These are phyloP conservation scores for Gallinago solitaria DNA, from an alignment of 2,797 vertebrate genomes.

Conservation along the genomic window DNA sequence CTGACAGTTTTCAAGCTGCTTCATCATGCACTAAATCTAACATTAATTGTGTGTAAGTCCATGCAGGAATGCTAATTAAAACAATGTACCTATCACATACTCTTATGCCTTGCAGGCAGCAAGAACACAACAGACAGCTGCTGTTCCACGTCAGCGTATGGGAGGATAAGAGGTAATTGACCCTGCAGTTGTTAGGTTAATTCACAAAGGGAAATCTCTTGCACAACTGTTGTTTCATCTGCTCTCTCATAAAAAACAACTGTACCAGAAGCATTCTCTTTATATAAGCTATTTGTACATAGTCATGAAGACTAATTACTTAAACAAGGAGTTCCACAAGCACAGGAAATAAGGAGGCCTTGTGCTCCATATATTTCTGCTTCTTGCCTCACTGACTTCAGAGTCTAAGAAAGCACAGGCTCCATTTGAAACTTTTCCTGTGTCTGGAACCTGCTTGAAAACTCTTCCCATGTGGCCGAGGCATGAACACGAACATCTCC, in stretches of 20 bases:
- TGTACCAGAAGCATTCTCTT: not conserved
- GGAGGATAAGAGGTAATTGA: conserved; percentile 51
- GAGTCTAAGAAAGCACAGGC: not conserved
- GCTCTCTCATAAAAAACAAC: not conserved
- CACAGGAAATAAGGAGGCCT: conserved; percentile 30
- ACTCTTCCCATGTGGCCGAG: not conserved
- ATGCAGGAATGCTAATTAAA: conserved; percentile 54
- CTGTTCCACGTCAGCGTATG: not conserved
- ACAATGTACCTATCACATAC: conserved; percentile 8
- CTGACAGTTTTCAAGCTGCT: not conserved
- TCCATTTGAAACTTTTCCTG: not conserved
- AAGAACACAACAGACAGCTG: conserved; percentile 17
- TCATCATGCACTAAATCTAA: conserved; percentile 2
- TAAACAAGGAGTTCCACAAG: not conserved
- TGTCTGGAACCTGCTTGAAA: not conserved
- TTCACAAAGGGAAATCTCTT: conserved; percentile 38
- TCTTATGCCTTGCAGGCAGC: not conserved
- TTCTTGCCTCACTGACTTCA: conserved; percentile 16
- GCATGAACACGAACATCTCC: not conserved
- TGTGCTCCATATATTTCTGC: not conserved
- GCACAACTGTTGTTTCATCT: conserved; percentile 37
- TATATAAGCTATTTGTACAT: conserved; percentile 5
- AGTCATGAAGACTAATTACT: conserved; percentile 37
- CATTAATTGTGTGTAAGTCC: conserved; percentile 25
- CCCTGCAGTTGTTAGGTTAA: conserved; percentile 58